Evolutionary conservation across 2,113 vertebrate species (phyloP).

Genomic region (Centropristis striata): DNA sequence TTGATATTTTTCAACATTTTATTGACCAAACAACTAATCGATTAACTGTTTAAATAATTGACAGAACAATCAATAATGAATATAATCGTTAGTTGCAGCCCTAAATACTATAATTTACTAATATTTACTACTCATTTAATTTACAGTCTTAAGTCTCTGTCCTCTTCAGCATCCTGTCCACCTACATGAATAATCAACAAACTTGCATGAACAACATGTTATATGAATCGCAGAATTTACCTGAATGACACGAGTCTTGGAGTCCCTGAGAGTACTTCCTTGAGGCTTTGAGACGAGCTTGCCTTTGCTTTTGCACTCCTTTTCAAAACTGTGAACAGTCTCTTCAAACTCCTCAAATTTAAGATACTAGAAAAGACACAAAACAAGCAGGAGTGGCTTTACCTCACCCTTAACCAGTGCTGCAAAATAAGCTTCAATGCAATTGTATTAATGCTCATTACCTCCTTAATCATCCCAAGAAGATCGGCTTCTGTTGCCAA

Average conservation of each 20-base stretch:
- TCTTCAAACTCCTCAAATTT: constrained; percentile 93
- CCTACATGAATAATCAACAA: not conserved
- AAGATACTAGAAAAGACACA: constrained; percentile 87
- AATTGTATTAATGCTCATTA: constrained; percentile 9
- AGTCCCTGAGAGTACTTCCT: constrained; percentile 79
- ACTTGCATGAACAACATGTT: not conserved
- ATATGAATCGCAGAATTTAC: constrained; percentile 75
- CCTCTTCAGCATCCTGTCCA: not conserved
- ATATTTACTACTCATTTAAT: not conserved
- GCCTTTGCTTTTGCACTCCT: constrained; percentile 93
- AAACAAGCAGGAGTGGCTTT: not conserved
- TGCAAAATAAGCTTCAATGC: not conserved
- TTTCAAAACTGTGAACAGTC: constrained; percentile 89
- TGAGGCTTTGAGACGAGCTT: constrained; percentile 87
- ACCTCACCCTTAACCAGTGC: not conserved
- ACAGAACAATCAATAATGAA: too few species aligned
- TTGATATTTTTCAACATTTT: too few species aligned
- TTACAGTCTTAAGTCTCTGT: not conserved
- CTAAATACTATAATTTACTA: too few species aligned
- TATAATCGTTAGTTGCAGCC: too few species aligned
- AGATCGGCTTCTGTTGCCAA: constrained; percentile 92
- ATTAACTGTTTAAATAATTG: too few species aligned
- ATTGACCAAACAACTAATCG: too few species aligned
- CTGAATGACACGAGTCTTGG: constrained; percentile 84
- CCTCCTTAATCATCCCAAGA: constrained; percentile 93